These are phyloP conservation scores for Arenaria interpres DNA, from an alignment of 2,113 vertebrate species.

Conservation along the genomic window DNA sequence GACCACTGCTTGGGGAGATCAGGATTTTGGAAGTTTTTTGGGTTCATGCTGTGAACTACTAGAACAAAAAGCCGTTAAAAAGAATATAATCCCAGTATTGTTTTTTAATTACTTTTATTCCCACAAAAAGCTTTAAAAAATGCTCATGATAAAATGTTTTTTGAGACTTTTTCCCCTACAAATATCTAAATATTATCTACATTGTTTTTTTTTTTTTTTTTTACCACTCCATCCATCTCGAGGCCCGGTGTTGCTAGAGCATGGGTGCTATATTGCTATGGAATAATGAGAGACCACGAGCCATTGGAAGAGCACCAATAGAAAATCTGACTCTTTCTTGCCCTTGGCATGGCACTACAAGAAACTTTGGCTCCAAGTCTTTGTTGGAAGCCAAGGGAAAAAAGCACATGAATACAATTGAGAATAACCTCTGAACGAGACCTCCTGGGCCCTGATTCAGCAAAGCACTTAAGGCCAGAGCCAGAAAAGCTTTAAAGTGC, in stretches of 20 bases:
- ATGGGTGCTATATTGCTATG: not conserved
- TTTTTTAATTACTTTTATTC: conserved; percentile 5
- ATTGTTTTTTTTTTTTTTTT: too few relatives aligned
- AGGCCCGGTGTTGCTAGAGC: not conserved
- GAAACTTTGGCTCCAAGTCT: not conserved
- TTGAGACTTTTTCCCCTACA: not conserved
- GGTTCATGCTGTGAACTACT: not conserved
- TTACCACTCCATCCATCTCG: not conserved
- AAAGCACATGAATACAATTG: not conserved
- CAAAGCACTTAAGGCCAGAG: not conserved
- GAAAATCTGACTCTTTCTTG: not conserved
- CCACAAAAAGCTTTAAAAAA: conserved; percentile 8
- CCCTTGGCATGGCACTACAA: not conserved
- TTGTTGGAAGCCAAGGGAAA: not conserved
- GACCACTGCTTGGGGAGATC: not conserved
- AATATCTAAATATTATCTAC: not conserved
- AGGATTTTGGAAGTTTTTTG: not conserved
- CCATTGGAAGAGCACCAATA: not conserved
- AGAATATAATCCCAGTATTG: not conserved
- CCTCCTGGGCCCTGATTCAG: conserved; percentile 8
- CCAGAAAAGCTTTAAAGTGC: not conserved
- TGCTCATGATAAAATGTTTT: not conserved
- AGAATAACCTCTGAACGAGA: not conserved
- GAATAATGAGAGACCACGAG: not conserved
- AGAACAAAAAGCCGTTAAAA: not conserved